Evolutionary conservation across 2,888 invertebrate species (phyloP).

Genomic region (Euzophera pinguis): DNA sequence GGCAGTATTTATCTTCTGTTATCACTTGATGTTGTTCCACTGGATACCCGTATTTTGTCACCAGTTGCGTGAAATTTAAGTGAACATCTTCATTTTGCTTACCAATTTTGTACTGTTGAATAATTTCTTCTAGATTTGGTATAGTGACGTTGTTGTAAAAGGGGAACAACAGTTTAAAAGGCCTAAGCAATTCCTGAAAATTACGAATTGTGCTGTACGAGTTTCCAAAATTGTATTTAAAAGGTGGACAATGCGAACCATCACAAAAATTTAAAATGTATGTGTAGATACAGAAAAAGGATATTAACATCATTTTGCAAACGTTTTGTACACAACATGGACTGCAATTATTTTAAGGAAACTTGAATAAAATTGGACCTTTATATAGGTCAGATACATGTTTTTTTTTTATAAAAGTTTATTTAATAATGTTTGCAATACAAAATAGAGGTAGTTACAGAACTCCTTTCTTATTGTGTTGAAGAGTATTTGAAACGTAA

Average conservation of each 20-base stretch:
- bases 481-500: too few species aligned
- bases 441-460: too few species aligned
- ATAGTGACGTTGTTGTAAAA: not conserved
- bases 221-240: not conserved
- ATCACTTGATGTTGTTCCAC: constrained; percentile 62
- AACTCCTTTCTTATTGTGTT: too few species aligned
- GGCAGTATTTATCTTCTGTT: constrained; percentile 87
- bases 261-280: not conserved
- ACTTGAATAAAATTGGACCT: not conserved
- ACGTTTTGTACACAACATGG: too few species aligned
- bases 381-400: too few species aligned
- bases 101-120: not conserved
- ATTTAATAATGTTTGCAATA: too few species aligned
- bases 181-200: not conserved
- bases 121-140: not conserved
- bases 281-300: not conserved
- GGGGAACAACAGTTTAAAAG: not conserved
- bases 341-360: not conserved
- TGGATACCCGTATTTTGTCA: constrained; percentile 27
- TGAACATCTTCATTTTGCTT: constrained; percentile 24
- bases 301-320: not conserved
- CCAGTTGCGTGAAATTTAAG: constrained; percentile 26
- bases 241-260: not conserved
- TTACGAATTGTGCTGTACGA: not conserved
- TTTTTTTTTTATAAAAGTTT: too few species aligned